These are phyloP conservation scores for Acleris emargana DNA, from an alignment of 2,888 invertebrate species.

Conservation along the genomic window DNA sequence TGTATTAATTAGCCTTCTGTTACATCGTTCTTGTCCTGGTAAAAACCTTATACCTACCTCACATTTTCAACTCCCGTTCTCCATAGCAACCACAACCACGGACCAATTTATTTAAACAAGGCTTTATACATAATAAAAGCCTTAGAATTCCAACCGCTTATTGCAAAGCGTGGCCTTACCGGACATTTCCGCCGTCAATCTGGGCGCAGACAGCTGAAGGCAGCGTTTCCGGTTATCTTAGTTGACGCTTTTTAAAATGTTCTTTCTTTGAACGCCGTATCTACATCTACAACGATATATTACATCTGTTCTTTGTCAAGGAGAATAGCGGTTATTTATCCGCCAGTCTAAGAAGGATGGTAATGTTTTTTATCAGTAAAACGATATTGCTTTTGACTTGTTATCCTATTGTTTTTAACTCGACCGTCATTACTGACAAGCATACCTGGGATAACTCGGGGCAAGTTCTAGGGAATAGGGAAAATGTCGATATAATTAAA, in stretches of 20 bases:
- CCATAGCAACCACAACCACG: too few relatives aligned
- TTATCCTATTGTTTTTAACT: too few relatives aligned
- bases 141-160: conserved; percentile 2
- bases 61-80: too few relatives aligned
- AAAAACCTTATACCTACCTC: too few relatives aligned
- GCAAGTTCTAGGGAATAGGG: too few relatives aligned
- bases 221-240: conserved; percentile 43
- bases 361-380: neutral
- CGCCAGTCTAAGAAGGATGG: neutral
- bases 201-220: conserved; percentile 50
- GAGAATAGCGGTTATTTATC: neutral
- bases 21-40: too few relatives aligned
- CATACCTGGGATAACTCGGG: too few relatives aligned
- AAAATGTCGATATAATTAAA: too few relatives aligned
- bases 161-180: conserved; percentile 18
- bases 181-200: conserved; percentile 47
- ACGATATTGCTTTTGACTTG: too few relatives aligned
- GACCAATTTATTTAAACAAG: too few relatives aligned
- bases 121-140: neutral
- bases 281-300: conserved; percentile 26
- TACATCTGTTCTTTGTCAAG: neutral
- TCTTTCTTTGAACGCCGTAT: conserved; percentile 15
- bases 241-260: conserved; percentile 39
- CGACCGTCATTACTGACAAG: too few relatives aligned
- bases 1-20: too few relatives aligned